phyloP scores from a whole-genome alignment of 1,140 invertebrate genomes.

The Drosophila sechellia region DNA sequence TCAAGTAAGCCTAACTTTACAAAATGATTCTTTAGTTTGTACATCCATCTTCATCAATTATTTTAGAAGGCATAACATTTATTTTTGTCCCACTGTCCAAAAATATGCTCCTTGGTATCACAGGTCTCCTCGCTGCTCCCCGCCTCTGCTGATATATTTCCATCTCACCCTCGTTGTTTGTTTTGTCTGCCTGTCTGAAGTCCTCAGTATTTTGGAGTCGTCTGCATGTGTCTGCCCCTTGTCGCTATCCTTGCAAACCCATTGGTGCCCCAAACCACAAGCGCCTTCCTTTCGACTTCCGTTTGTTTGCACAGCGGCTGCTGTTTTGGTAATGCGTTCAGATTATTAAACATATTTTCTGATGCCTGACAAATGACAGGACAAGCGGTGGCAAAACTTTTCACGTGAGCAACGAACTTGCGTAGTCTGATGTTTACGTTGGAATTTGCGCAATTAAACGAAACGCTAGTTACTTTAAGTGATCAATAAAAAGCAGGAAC shows the following conservation, averaged over 20 bases:
- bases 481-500: constrained; percentile 61
- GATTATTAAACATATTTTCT: constrained; percentile 80
- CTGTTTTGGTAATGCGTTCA: constrained; percentile 71
- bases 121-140: background rate
- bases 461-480: constrained; percentile 50
- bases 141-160: constrained; percentile 28
- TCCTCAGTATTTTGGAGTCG: constrained; percentile 42
- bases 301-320: constrained; percentile 58
- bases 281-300: constrained; percentile 9
- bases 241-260: constrained; percentile 27
- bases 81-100: constrained; percentile 14
- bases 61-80: no score
- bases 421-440: constrained; percentile 3
- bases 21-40: background rate
- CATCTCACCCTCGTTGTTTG: constrained; percentile 47
- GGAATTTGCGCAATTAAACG: constrained; percentile 46
- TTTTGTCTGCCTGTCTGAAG: constrained; percentile 50
- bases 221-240: constrained; percentile 57
- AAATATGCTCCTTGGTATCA: constrained; percentile 13
- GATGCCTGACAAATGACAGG: constrained; percentile 58
- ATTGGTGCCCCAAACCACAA: constrained; percentile 7
- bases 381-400: constrained; percentile 28
- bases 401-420: constrained; percentile 8
- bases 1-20: no score
- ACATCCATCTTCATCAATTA: no score